Percentiles rank a stretch among this genome's conserved stretches.
These are phyloP conservation scores for Miichthys miiuy DNA, from an alignment of 2,797 vertebrate species.

Conservation along the genomic window DNA sequence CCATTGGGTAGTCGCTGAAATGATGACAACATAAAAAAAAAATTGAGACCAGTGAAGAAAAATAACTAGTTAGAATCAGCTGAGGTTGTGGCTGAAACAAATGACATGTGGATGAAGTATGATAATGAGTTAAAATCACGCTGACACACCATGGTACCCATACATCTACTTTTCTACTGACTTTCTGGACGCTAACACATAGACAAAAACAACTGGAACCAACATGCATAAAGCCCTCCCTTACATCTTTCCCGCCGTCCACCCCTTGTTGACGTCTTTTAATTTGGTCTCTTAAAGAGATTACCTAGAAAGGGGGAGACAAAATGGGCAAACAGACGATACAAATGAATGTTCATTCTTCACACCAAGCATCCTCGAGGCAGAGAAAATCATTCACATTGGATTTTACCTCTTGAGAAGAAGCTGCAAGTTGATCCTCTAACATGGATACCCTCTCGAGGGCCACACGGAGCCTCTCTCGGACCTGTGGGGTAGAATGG, in stretches of 20 bases:
- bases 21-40: constrained; percentile 16
- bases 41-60: constrained; percentile 51
- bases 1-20: constrained; percentile 86
- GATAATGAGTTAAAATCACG: constrained; percentile 48
- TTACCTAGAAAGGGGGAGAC: constrained; percentile 80
- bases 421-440: constrained; percentile 91
- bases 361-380: not conserved
- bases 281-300: constrained; percentile 89
- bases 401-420: constrained; percentile 90
- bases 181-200: constrained; percentile 69
- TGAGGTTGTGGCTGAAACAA: constrained; percentile 6
- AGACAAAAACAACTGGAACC: constrained; percentile 80
- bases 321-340: constrained; percentile 48
- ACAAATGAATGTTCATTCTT: constrained; percentile 34
- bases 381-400: not conserved
- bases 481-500: constrained; percentile 81
- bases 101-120: constrained; percentile 13
- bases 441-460: constrained; percentile 91
- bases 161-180: constrained; percentile 72
- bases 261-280: constrained; percentile 88
- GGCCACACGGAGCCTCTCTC: constrained; percentile 92
- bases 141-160: constrained; percentile 66
- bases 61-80: constrained; percentile 38
- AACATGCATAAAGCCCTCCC: constrained; percentile 79
- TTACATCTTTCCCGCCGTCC: constrained; percentile 90